Evolutionary conservation across 2,888 invertebrate species (phyloP).

Genomic region (Fabriciana adippe): DNA sequence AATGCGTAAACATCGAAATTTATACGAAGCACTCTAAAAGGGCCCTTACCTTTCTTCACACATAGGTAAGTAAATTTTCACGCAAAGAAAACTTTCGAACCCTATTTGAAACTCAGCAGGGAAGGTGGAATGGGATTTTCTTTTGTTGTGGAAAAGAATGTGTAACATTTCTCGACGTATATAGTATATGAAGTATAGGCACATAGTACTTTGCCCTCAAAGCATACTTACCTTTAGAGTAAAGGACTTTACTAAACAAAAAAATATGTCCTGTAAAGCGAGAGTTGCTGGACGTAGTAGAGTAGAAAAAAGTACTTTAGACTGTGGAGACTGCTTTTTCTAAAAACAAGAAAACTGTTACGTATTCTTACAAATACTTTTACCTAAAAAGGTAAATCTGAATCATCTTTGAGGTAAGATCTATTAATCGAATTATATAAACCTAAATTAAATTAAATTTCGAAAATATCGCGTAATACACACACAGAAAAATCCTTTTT

Average conservation of each 20-base stretch:
- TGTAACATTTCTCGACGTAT: constrained; percentile 17
- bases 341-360: too few species aligned
- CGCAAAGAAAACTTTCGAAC: constrained; percentile 35
- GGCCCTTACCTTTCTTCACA: constrained; percentile 24
- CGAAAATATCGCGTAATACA: too few species aligned
- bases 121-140: constrained; percentile 28
- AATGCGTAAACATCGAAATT: neutral
- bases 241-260: constrained; percentile 21
- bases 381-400: too few species aligned
- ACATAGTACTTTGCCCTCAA: constrained; percentile 18
- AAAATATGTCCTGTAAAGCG: neutral
- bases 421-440: too few species aligned
- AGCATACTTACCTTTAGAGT: constrained; percentile 31
- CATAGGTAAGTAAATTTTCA: constrained; percentile 37
- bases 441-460: too few species aligned
- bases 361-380: too few species aligned
- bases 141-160: constrained; percentile 35
- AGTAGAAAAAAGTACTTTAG: too few species aligned
- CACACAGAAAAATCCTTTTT: too few species aligned
- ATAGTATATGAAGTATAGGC: neutral
- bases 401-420: too few species aligned
- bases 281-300: too few species aligned
- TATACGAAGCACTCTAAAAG: constrained; percentile 23
- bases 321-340: too few species aligned
- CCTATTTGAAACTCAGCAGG: constrained; percentile 32